Evolutionary conservation across 2,888 invertebrate species (phyloP), one percentile per base, ranked within the genome.

Genomic region (Branchipolynoe longqiensis): DNA sequence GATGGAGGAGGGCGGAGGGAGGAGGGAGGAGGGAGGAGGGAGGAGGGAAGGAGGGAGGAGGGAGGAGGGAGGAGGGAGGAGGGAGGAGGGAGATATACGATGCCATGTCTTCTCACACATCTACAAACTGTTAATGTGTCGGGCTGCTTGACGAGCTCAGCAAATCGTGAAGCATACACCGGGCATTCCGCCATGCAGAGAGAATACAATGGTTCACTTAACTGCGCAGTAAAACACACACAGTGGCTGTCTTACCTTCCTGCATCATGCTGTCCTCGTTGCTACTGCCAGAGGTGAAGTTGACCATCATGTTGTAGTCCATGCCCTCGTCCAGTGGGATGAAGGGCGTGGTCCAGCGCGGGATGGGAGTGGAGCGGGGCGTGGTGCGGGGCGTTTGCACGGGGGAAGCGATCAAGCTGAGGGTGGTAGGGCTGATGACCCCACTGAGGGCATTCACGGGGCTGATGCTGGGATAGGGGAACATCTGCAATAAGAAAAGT

Each of bases 281-380:
- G 87, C 95, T 95, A 41, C 92, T 91, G 90, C 92, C 91, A 87
- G 94, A 93, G 90, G 58, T 28, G 87, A 97, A 97, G 87, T 95
- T 97, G 83, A 97, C 96, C 95, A 97, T 97, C 95, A 98, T 97
- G 89, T 90, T 91, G 94, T 98, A 98, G 94, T 98, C 98, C 91
- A 94, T 94, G 88, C 94, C 94, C 93, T 98, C 98, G 93, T 98
- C 98, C 91, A 97, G 95, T 84, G 96, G 96, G 90, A 98, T 96
- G 95, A 98, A 98, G 83, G 97, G 96, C 74, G 95, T 95, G 83
- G 97, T 97, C 98, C 98, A 98, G 92, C 98, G 96, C 87, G 95
- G 95, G 87, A 95, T 94, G 73, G 94, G 94, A 1, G 94, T 93
- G 64, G 94, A 94, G 89, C 96, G 95, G 87, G 96, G 96, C 87